A percentile compares a stretch with the other conserved stretches of the same genome.
phyloP scores from a whole-genome alignment of 2,888 invertebrate genomes.

The Geophilus truncorum region DNA sequence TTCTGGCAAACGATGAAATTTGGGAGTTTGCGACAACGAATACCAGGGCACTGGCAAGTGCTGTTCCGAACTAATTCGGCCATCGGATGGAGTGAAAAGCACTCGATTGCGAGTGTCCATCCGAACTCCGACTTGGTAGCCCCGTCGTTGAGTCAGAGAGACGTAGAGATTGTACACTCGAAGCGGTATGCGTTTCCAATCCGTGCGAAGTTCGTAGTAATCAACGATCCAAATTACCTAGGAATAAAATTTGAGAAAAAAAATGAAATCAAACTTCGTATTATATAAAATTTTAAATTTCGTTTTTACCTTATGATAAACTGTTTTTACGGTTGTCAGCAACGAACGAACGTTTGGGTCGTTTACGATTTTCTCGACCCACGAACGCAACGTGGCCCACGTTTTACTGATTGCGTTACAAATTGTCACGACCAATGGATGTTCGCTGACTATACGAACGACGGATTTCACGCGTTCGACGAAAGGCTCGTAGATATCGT shows the following conservation, averaged over 20 bases:
- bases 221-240: conserved; percentile 33
- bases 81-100: conserved; percentile 71
- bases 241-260: not conserved
- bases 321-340: not conserved
- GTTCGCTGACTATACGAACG: conserved; percentile 14
- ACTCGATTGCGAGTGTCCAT: conserved; percentile 51
- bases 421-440: not conserved
- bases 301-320: not conserved
- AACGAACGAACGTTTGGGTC: not conserved
- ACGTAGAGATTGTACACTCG: not conserved
- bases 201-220: conserved; percentile 31
- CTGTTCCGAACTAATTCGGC: conserved; percentile 72
- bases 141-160: not conserved
- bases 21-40: conserved; percentile 79
- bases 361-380: not conserved
- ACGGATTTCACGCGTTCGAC: conserved; percentile 14
- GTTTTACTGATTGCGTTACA: not conserved
- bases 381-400: not conserved
- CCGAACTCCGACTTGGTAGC: conserved; percentile 29
- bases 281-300: not conserved
- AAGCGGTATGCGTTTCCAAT: not conserved
- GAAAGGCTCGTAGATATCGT: conserved; percentile 58
- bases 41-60: conserved; percentile 89
- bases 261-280: too few species aligned
- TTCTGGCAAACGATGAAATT: conserved; percentile 54